Evolutionary conservation across 2,888 invertebrate genomes (phyloP), one percentile per base, ranked within the genome.

Genomic region (Dioctria linearis): DNA sequence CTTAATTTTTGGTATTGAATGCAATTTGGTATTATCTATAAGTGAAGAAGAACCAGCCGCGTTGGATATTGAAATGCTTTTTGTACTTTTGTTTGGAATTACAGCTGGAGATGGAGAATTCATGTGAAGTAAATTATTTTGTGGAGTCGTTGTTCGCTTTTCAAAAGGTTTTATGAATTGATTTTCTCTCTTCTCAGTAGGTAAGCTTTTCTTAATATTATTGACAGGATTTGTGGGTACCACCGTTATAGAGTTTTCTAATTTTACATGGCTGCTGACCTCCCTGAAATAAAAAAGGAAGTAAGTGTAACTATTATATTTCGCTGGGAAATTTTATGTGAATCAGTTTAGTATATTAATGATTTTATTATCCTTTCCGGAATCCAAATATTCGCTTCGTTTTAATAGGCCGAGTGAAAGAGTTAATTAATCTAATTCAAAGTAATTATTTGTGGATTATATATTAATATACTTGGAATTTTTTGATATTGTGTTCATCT

Each of bases 251-350:
- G 82, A 40, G 57, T 65, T 67, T 9, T 83, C 82, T 49, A 82
- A 49, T 57, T 82, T 82, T 79, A 79, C 13, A 25, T 39, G 40
- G 11, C 54, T 54, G 42, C 39, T 63, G 90, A 90, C 46, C 87
- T 89, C 83, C 87, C 87, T 79, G 46, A 61, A 79, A 79, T 4
- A 59, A 25, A 25, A 25, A 25, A 25, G 25, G 25, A 25, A 2
- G 0, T 25, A 25, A 1, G 25, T 25, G 2, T 25, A 25, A 25
- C 2, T 25, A 25, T 25, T 25, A 25, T 1, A 25, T 25, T 25
- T 25, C 25, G 25, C 25, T 25, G 25, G 25, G 25, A 25, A 25
- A 25, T 25, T 25, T 25, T 1, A 25, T 25, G 25, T 25, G 25
- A 25, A 25, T 25, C 25, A 1, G 25, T 25, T 25, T 2, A 25